phyloP scores from a whole-genome alignment of 2,888 invertebrate species.

The Metacarcinus magister region DNA sequence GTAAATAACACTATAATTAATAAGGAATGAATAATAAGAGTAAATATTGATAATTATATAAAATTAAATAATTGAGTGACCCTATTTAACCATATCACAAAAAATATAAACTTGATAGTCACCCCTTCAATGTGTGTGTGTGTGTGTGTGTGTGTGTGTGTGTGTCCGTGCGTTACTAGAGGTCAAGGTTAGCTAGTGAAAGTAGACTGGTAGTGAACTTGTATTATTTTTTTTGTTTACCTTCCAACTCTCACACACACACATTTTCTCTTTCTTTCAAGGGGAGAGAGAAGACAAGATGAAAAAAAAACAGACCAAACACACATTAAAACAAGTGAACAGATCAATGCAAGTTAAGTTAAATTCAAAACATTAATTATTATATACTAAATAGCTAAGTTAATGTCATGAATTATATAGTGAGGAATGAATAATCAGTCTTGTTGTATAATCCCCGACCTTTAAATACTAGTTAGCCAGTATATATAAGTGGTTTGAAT shows the following conservation, averaged over 20 bases:
- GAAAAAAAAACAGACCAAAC: neutral
- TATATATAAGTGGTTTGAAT: no score
- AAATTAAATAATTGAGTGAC: no score
- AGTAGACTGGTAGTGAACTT: neutral
- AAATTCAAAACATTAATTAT: no score
- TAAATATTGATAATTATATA: no score
- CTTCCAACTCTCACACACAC: neutral
- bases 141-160: constrained; percentile 51
- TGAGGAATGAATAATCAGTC: no score
- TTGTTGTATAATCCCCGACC: no score
- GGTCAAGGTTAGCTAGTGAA: neutral
- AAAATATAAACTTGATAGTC: neutral
- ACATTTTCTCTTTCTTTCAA: constrained; percentile 7
- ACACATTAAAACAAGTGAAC: neutral
- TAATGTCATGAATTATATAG: no score
- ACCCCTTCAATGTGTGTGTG: neutral
- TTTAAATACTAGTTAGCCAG: no score
- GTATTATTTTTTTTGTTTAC: neutral
- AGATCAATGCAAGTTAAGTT: no score
- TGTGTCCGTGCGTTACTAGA: neutral
- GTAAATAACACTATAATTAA: no score
- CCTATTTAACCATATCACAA: neutral
- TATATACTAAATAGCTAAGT: no score
- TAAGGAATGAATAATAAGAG: no score
- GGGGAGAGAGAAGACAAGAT: neutral